phyloP scores from a whole-genome alignment of 1,140 invertebrate genomes.

The Spodoptera litura region DNA sequence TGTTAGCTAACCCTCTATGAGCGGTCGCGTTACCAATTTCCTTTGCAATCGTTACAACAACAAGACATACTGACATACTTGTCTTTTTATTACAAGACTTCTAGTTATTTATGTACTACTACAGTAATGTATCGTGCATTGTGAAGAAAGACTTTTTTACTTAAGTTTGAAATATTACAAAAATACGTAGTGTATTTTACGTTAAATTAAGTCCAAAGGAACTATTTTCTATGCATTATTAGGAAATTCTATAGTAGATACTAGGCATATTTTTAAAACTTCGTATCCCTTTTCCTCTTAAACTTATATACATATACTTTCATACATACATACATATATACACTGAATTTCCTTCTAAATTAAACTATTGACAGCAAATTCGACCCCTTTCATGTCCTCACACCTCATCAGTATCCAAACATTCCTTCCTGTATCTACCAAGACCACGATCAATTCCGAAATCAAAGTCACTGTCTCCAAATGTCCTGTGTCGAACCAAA shows the following conservation, averaged over 20 bases:
- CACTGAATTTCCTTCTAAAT: too few relatives aligned
- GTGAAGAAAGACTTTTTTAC: too few relatives aligned
- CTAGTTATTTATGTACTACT: not conserved
- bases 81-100: slow-evolving; percentile 12
- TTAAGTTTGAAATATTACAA: too few relatives aligned
- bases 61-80: slow-evolving; percentile 29
- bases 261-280: too few relatives aligned
- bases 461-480: slow-evolving; percentile 22
- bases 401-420: not conserved
- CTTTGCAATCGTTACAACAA: slow-evolving; percentile 24
- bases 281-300: too few relatives aligned
- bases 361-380: too few relatives aligned
- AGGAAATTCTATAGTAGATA: too few relatives aligned
- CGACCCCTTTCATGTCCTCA: not conserved
- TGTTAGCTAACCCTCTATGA: slow-evolving; percentile 21
- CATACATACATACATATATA: too few relatives aligned
- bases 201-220: too few relatives aligned
- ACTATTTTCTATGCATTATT: too few relatives aligned
- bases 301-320: too few relatives aligned
- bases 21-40: slow-evolving; percentile 29
- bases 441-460: not conserved
- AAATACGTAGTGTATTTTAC: too few relatives aligned
- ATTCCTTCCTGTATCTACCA: not conserved
- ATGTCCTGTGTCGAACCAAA: slow-evolving; percentile 46
- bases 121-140: not conserved